Conservation (phyloP, 2,888 invertebrate species). For the Nephrotoma appendiculata region DNA sequence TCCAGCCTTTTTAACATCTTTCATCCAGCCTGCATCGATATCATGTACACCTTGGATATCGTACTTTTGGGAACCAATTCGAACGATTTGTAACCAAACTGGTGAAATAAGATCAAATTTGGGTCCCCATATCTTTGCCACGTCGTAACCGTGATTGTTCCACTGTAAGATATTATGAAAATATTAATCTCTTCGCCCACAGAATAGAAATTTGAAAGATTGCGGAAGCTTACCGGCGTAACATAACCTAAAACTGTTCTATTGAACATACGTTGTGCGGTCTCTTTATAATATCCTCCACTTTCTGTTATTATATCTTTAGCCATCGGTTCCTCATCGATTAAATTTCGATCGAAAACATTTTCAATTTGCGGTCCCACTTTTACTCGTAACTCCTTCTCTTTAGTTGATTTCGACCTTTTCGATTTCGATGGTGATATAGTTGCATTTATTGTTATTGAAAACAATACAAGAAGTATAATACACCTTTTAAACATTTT, state of each 20-base stretch:
- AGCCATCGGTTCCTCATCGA: conserved; percentile 45
- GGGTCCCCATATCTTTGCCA: conserved; percentile 74
- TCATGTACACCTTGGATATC: conserved; percentile 63
- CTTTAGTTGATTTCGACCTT: conserved; percentile 18
- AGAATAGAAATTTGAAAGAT: neutral
- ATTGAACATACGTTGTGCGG: conserved; percentile 46
- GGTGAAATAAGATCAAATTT: conserved; percentile 88
- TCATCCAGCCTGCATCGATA: conserved; percentile 72
- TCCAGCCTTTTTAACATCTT: conserved; percentile 43
- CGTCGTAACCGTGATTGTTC: conserved; percentile 88
- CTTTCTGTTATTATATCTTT: conserved; percentile 66
- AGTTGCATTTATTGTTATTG: conserved; percentile 14
- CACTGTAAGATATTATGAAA: conserved; percentile 46
- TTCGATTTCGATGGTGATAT: conserved; percentile 22
- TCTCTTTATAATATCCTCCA: conserved; percentile 57
- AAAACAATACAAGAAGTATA: neutral
- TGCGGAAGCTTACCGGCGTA: conserved; percentile 57
- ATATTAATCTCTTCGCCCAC: conserved; percentile 1
- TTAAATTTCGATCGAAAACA: conserved; percentile 56
- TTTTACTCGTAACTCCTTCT: conserved; percentile 21
- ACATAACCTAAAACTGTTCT: conserved; percentile 78
- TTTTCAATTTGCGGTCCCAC: conserved; percentile 43
- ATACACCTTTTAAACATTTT: neutral
- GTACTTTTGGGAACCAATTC: conserved; percentile 45
- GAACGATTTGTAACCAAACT: conserved; percentile 81